Conservation (phyloP, 1,140 invertebrate genomes). For the Caerostris extrusa region DNA sequence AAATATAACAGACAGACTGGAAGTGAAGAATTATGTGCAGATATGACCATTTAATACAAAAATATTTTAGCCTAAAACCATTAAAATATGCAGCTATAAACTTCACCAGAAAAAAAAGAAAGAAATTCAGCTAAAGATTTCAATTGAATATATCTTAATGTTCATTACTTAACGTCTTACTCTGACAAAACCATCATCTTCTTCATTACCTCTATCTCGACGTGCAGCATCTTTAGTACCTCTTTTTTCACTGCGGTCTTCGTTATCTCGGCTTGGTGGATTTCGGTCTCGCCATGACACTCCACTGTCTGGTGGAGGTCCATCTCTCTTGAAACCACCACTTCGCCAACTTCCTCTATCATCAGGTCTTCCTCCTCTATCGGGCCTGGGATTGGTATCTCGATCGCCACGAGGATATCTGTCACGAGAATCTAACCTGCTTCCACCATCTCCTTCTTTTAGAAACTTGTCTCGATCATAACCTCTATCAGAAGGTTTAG, state of each 20-base stretch:
- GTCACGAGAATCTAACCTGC: neutral
- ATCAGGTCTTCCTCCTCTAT: neutral
- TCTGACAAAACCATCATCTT: conserved; percentile 64
- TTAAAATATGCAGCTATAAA: neutral
- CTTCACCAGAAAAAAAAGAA: neutral
- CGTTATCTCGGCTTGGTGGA: neutral
- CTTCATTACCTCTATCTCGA: conserved; percentile 20
- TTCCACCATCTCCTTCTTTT: conserved; percentile 37
- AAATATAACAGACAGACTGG: neutral
- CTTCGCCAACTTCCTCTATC: conserved; percentile 48
- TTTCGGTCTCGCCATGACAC: conserved; percentile 40
- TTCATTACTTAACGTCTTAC: conserved; percentile 45
- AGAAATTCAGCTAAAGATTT: neutral
- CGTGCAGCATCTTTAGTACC: conserved; percentile 18
- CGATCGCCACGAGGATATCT: conserved; percentile 14
- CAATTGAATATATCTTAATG: neutral
- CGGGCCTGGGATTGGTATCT: neutral
- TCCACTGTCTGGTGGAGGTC: neutral
- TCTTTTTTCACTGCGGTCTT: conserved; percentile 9
- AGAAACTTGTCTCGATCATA: neutral
- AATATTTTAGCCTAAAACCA: neutral
- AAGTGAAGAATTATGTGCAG: neutral
- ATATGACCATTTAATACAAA: neutral
- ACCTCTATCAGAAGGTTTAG: conserved; percentile 3
- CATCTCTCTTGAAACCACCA: conserved; percentile 6